phyloP scores from a whole-genome alignment of 2,797 vertebrate species.

The Acropternis orthonyx region DNA sequence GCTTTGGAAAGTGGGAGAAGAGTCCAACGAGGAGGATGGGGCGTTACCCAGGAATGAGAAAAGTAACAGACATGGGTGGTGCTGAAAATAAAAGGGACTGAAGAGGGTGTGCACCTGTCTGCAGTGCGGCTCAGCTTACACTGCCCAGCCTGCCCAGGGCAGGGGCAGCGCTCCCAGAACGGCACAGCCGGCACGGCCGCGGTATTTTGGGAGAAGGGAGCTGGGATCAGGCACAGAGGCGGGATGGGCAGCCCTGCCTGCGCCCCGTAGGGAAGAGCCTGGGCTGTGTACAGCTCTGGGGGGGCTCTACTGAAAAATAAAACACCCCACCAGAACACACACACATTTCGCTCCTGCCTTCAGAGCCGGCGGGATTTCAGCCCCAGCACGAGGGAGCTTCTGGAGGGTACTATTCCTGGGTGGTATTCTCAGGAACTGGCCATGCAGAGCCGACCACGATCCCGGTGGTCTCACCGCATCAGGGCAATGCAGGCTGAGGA shows the following conservation, averaged over 20 bases:
- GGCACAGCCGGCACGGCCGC: fast-evolving
- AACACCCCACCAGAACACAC: fast-evolving
- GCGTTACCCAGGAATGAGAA: not conserved
- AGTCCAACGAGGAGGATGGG: not conserved
- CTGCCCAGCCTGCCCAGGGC: not conserved
- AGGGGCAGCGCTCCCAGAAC: not conserved
- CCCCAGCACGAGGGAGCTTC: not conserved
- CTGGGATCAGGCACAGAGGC: not conserved
- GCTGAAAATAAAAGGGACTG: not conserved
- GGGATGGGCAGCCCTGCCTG: not conserved
- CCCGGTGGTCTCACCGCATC: fast-evolving
- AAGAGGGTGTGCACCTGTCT: not conserved
- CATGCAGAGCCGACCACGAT: fast-evolving
- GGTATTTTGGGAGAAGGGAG: not conserved
- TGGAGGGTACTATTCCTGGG: fast-evolving
- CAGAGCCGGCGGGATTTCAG: not conserved
- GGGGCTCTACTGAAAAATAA: not conserved
- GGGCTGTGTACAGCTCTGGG: fast-evolving
- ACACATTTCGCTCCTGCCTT: not conserved
- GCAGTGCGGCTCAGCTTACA: not conserved
- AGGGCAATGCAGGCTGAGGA: not conserved
- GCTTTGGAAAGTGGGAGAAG: not conserved
- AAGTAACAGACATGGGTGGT: not conserved
- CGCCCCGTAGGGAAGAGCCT: no score
- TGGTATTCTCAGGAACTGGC: fast-evolving